phyloP scores from a whole-genome alignment of 1,140 invertebrate species.

The Dryas iulia region DNA sequence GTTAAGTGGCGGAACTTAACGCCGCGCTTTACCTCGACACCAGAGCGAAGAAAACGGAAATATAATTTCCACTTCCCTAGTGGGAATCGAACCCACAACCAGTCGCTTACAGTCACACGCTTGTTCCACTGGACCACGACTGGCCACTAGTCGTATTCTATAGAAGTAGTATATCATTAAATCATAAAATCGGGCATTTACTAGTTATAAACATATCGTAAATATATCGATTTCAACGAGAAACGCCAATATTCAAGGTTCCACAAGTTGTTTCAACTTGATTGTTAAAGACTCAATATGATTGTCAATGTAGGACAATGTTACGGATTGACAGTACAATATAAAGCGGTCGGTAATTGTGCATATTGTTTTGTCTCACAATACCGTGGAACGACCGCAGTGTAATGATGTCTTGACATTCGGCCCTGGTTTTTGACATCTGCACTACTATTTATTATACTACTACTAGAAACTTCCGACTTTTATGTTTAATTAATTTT shows the following conservation, averaged over 20 bases:
- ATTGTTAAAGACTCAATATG: slow-evolving; percentile 12
- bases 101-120: no score
- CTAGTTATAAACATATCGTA: no score
- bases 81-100: no score
- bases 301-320: slow-evolving; percentile 23
- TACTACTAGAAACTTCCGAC: neutral
- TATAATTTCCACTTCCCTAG: no score
- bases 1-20: no score
- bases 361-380: slow-evolving; percentile 25
- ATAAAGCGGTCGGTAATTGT: slow-evolving; percentile 16
- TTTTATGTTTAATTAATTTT: neutral
- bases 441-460: neutral
- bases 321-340: slow-evolving; percentile 28
- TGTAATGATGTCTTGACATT: neutral
- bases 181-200: no score
- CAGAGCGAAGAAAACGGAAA: no score
- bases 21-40: no score
- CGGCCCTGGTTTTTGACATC: neutral
- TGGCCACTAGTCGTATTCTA: no score
- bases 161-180: no score
- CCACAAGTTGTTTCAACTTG: neutral
- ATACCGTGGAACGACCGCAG: neutral
- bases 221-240: no score
- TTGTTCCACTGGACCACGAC: no score
- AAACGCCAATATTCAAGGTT: neutral